phyloP scores from a whole-genome alignment of 2,888 invertebrate genomes.

The Mallateleia sp. region DNA sequence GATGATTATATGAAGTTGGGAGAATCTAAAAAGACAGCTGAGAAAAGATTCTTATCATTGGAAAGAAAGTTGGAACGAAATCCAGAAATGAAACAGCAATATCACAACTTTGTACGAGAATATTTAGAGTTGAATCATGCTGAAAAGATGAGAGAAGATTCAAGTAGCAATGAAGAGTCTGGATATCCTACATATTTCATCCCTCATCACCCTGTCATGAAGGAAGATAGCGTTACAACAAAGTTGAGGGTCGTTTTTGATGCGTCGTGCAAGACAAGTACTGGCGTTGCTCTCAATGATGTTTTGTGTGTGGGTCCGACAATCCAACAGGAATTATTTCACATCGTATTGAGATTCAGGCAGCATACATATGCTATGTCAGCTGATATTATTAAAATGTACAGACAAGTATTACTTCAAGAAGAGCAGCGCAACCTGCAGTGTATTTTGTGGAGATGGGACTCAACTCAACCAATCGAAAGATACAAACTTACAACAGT shows the following conservation, averaged over 20 bases:
- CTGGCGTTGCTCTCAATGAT: conserved; percentile 82
- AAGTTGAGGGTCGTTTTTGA: conserved; percentile 85
- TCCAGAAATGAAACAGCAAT: background rate
- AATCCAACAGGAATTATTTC: conserved; percentile 78
- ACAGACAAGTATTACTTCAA: conserved; percentile 73
- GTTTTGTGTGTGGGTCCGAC: conserved; percentile 79
- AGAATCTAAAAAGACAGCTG: conserved; percentile 12
- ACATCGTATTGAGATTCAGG: conserved; percentile 80
- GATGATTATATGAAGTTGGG: conserved; percentile 19
- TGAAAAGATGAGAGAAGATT: background rate
- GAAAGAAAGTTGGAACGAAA: conserved; percentile 14
- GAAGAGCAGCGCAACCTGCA: conserved; percentile 76
- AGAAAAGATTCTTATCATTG: conserved; percentile 26
- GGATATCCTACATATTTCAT: background rate
- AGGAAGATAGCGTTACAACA: conserved; percentile 79
- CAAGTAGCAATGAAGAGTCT: background rate
- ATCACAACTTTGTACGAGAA: conserved; percentile 45
- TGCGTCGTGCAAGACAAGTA: conserved; percentile 79
- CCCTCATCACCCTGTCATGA: conserved; percentile 70
- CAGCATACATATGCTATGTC: conserved; percentile 77
- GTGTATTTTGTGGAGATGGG: conserved; percentile 82
- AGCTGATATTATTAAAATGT: conserved; percentile 85
- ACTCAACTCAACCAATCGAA: conserved; percentile 31
- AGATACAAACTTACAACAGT: conserved; percentile 76
- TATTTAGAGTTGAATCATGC: conserved; percentile 68